A percentile compares a stretch with the other conserved stretches of the same genome.
Conservation (phyloP, 2,113 vertebrate species). For the Tetraodon nigroviridis region DNA sequence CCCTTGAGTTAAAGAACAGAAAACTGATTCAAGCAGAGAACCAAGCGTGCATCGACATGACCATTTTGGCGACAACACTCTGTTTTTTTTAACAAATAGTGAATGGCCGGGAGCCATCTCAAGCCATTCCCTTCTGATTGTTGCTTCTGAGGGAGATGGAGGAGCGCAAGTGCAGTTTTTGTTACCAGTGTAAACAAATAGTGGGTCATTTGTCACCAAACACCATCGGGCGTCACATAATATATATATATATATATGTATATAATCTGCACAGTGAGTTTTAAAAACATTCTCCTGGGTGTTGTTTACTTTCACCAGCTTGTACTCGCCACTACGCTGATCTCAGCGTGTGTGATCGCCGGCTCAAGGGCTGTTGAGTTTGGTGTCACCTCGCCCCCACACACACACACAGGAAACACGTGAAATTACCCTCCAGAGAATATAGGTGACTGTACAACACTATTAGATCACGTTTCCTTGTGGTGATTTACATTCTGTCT, state of each 20-base stretch:
- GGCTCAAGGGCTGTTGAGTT: too few species aligned
- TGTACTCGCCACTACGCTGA: too few species aligned
- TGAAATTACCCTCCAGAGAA: too few species aligned
- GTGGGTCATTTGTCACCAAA: conserved; percentile 26
- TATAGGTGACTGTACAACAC: too few species aligned
- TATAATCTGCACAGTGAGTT: too few species aligned
- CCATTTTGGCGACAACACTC: not conserved
- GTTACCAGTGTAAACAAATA: conserved; percentile 16
- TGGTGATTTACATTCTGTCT: not conserved
- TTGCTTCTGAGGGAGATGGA: conserved; percentile 24
- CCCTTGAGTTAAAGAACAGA: not conserved
- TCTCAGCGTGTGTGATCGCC: too few species aligned
- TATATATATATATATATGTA: too few species aligned
- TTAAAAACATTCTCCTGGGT: too few species aligned
- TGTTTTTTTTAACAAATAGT: conserved; percentile 16
- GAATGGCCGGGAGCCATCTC: conserved; percentile 9
- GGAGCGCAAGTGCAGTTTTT: conserved; percentile 8
- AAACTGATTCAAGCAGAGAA: not conserved
- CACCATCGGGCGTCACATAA: conserved; percentile 31
- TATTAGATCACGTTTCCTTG: not conserved
- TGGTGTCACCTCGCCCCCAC: too few species aligned
- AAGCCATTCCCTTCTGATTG: conserved; percentile 21
- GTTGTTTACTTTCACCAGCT: too few species aligned
- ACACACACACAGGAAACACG: too few species aligned
- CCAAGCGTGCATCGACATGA: not conserved